These are phyloP conservation scores for Archivesica marissinica DNA, from an alignment of 1,140 invertebrate genomes.

Conservation along the genomic window DNA sequence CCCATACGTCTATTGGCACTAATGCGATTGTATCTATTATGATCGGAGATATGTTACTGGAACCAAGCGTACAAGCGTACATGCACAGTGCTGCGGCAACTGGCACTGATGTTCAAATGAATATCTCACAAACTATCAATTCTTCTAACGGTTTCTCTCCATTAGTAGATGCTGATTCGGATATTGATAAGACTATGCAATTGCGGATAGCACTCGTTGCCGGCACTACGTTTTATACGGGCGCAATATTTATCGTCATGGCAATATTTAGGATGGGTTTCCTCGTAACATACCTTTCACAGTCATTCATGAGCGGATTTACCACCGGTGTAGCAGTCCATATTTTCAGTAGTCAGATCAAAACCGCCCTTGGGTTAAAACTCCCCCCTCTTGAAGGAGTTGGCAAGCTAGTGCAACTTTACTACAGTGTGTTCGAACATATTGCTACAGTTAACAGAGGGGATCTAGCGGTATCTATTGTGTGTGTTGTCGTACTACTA, in stretches of 20 bases:
- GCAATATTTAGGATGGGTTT: constrained; percentile 92
- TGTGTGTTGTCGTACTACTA: constrained; percentile 89
- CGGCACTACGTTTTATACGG: constrained; percentile 58
- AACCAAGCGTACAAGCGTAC: constrained; percentile 26
- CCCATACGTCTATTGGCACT: constrained; percentile 77
- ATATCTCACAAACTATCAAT: not conserved
- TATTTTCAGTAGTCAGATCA: constrained; percentile 91
- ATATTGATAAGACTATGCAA: not conserved
- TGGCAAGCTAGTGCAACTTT: constrained; percentile 71
- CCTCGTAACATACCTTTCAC: constrained; percentile 92
- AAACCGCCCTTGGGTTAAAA: constrained; percentile 89
- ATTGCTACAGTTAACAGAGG: constrained; percentile 70
- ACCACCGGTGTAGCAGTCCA: constrained; percentile 95
- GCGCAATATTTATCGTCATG: constrained; percentile 87
- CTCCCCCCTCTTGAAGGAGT: constrained; percentile 50
- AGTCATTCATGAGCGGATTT: constrained; percentile 94
- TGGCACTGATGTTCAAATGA: not conserved
- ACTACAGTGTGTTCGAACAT: constrained; percentile 72
- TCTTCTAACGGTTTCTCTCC: not conserved
- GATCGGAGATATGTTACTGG: constrained; percentile 67
- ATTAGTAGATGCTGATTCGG: not conserved
- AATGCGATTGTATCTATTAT: constrained; percentile 75
- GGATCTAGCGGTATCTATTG: constrained; percentile 87
- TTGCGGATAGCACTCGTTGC: constrained; percentile 45
- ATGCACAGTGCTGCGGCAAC: not conserved